Conservation (phyloP, 2,888 invertebrate genomes). For the Sesia bembeciformis region DNA sequence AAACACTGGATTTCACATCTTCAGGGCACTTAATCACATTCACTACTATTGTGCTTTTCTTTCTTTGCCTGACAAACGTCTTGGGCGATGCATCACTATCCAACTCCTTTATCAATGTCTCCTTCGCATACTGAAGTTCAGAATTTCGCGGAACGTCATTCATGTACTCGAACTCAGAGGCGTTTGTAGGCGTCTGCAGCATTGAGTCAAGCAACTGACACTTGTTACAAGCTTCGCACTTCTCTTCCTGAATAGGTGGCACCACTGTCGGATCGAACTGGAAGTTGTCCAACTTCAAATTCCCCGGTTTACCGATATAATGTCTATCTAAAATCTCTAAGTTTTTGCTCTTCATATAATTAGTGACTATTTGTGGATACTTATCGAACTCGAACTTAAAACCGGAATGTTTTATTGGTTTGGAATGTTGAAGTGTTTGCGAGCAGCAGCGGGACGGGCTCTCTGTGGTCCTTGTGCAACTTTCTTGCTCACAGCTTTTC, state of each 20-base stretch:
- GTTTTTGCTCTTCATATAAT: constrained; percentile 84
- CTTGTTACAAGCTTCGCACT: constrained; percentile 70
- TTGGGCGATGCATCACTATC: constrained; percentile 38
- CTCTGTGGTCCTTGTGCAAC: constrained; percentile 23
- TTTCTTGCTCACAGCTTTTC: constrained; percentile 24
- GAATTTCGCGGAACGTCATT: constrained; percentile 54
- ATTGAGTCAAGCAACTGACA: constrained; percentile 71
- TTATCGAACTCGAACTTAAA: constrained; percentile 84
- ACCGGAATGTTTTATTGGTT: constrained; percentile 78
- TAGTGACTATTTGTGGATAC: constrained; percentile 82
- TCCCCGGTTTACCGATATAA: constrained; percentile 72
- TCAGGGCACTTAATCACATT: constrained; percentile 22
- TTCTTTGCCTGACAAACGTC: constrained; percentile 51
- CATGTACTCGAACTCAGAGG: constrained; percentile 79
- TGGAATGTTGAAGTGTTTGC: constrained; percentile 73
- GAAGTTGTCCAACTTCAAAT: constrained; percentile 67
- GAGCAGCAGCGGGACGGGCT: constrained; percentile 62
- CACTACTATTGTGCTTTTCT: constrained; percentile 61
- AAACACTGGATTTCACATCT: neutral
- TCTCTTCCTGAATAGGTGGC: constrained; percentile 57
- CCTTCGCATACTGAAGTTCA: constrained; percentile 57
- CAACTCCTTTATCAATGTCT: constrained; percentile 12
- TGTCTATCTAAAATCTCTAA: constrained; percentile 76
- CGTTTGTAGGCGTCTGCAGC: constrained; percentile 85
- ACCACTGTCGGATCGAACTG: constrained; percentile 67